Conservation (phyloP, 1,140 invertebrate genomes). For the Saxidomus purpurata region DNA sequence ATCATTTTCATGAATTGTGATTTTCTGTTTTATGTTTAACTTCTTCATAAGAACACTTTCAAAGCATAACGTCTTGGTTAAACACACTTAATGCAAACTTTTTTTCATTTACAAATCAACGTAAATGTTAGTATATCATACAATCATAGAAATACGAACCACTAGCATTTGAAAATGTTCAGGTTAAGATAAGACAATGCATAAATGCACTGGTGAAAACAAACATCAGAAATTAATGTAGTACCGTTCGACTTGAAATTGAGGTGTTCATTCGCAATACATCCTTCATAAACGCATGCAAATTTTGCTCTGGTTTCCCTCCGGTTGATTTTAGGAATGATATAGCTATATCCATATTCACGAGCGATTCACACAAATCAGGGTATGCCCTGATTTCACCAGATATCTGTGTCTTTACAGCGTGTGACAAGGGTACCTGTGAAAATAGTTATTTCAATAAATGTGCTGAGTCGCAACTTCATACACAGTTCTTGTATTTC, state of each 20-base stretch:
- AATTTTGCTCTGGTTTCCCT: slow-evolving; percentile 37
- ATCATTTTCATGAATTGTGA: too few relatives aligned
- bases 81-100: too few relatives aligned
- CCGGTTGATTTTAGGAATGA: slow-evolving; percentile 77
- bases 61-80: too few relatives aligned
- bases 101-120: too few relatives aligned
- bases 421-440: slow-evolving; percentile 62
- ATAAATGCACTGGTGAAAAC: background rate
- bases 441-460: background rate
- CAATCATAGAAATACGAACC: too few relatives aligned
- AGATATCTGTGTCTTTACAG: slow-evolving; percentile 58
- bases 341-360: slow-evolving; percentile 78
- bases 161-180: too few relatives aligned
- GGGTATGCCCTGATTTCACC: slow-evolving; percentile 58
- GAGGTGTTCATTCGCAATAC: slow-evolving; percentile 71
- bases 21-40: too few relatives aligned
- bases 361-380: slow-evolving; percentile 75
- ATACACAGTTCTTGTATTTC: too few relatives aligned
- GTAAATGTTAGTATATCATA: too few relatives aligned
- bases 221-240: background rate
- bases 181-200: too few relatives aligned
- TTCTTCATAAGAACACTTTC: too few relatives aligned
- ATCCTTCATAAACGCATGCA: slow-evolving; percentile 77
- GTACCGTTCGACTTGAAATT: background rate
- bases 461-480: too few relatives aligned